Evolutionary conservation across 2,797 vertebrate species (phyloP), one percentile per base, ranked within the genome.

Genomic region (Carapus acus): DNA sequence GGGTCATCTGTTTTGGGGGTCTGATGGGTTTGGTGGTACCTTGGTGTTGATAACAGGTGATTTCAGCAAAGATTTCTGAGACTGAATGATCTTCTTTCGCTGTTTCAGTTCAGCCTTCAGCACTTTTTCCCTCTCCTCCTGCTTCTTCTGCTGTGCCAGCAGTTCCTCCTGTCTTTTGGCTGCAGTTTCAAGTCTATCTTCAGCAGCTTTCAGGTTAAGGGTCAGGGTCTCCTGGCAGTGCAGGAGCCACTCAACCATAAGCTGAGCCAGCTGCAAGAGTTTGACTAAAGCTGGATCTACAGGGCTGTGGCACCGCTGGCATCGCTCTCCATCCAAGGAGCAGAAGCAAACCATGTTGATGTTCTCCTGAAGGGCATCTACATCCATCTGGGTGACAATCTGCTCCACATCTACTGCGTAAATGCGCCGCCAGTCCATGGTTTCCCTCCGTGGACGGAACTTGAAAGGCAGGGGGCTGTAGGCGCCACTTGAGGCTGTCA

Each of bases 191-290:
- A 94, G 72, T 46, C 87, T 80, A 74, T 92, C 90, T 79, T 97
- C 93, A 5, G 82, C 73, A 1, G 19, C 38, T 16, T 74, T 83
- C 60, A 97, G 80, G 73, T 89, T 90, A 46, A 79, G 42, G 19
- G 85, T 80, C 47, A 97, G 91, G 46, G 88, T 89, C 8, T 93
- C 91, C 87, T 98, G 96, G 3, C 92, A 93, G 81, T 97, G 91
- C 42, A 96, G 91, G 73, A 98, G 87, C 89, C 96, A 98, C 81
- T 98, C 94, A 46, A 96, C 90, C 1, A 87, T 89, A 49, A 96
- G 89, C 88, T 98, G 96, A 2, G 92, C 88, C 74, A 98, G 85
- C 60, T 86, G 89, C 65, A 97, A 82, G 18, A 97, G 90, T 82
- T 93, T 94, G 31, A 97, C 82, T 59, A 97, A 85, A 17, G 92